Conservation (phyloP, 2,797 vertebrate species). For the Eidolon dupreanum region DNA sequence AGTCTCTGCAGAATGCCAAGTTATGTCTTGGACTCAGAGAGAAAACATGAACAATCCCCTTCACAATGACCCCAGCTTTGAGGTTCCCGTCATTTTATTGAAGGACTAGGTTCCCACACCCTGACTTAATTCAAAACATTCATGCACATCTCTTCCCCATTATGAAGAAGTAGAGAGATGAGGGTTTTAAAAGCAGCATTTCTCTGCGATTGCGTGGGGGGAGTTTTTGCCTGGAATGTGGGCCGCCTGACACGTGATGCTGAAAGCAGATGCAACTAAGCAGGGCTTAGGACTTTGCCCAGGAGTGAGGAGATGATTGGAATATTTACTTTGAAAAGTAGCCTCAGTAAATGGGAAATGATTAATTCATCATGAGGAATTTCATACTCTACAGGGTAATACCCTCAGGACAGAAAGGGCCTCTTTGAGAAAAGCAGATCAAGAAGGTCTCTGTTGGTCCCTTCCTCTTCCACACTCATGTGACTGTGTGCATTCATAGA, state of each 20-base stretch:
- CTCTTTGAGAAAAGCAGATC: slow-evolving; percentile 32
- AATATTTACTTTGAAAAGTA: slow-evolving; percentile 78
- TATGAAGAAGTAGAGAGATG: not conserved
- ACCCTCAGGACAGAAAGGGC: slow-evolving; percentile 55
- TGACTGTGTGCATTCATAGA: not conserved
- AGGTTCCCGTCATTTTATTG: slow-evolving; percentile 56
- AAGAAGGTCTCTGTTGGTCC: not conserved
- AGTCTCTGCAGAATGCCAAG: not conserved
- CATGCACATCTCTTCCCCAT: not conserved
- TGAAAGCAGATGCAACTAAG: slow-evolving; percentile 53
- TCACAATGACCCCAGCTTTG: slow-evolving; percentile 47
- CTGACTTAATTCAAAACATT: slow-evolving; percentile 73
- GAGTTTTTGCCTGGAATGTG: slow-evolving; percentile 44
- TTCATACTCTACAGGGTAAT: slow-evolving; percentile 33
- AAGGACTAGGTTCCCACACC: slow-evolving; percentile 65
- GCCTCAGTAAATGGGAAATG: slow-evolving; percentile 67
- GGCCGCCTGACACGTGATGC: not conserved
- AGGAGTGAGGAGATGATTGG: slow-evolving; percentile 62
- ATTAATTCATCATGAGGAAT: slow-evolving; percentile 76
- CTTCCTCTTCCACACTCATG: not conserved
- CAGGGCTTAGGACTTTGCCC: slow-evolving; percentile 63
- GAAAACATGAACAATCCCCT: slow-evolving; percentile 45
- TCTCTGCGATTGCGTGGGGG: not conserved
- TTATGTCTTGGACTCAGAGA: not conserved
- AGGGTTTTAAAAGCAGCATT: not conserved